Evolutionary conservation across 2,888 invertebrate species (phyloP).

Genomic region (Luffia ferchaultella): DNA sequence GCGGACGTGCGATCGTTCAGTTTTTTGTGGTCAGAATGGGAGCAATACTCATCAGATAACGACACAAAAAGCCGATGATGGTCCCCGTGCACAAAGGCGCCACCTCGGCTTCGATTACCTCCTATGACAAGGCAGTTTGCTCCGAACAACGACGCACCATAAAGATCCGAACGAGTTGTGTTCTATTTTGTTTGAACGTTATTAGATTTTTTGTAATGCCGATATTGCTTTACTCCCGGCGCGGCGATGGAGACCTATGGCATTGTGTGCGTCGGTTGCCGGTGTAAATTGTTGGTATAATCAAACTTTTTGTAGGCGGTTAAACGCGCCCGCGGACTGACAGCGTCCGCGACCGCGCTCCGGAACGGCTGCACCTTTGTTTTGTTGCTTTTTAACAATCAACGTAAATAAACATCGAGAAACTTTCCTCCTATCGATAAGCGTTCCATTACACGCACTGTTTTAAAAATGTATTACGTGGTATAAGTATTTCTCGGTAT

Average conservation of each 20-base stretch:
- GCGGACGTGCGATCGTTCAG: conserved; percentile 25
- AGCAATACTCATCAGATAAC: conserved; percentile 63
- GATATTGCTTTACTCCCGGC: conserved; percentile 28
- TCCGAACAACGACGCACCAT: conserved; percentile 52
- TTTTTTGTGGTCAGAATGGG: conserved; percentile 53
- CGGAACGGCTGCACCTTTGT: conserved; percentile 31
- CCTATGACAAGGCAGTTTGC: conserved; percentile 63
- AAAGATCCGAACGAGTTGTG: conserved; percentile 60
- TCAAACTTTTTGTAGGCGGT: conserved; percentile 52
- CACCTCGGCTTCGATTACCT: conserved; percentile 61
- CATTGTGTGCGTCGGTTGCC: conserved; percentile 34
- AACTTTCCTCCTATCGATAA: background rate
- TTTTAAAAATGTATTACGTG: too few species aligned
- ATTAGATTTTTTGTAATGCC: conserved; percentile 43
- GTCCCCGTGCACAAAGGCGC: conserved; percentile 49
- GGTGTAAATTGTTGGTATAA: conserved; percentile 59
- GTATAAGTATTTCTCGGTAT: too few species aligned
- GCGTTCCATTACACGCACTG: too few species aligned
- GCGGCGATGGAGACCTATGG: conserved; percentile 42
- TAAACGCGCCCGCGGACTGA: too few species aligned
- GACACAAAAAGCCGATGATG: conserved; percentile 57
- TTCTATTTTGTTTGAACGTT: conserved; percentile 48
- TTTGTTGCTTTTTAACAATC: conserved; percentile 3
- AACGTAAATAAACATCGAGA: background rate
- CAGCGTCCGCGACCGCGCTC: conserved; percentile 32